Evolutionary conservation across 2,797 vertebrate genomes (phyloP), one percentile per base, ranked within the genome.

Genomic region (Sphenopsis melanotis): DNA sequence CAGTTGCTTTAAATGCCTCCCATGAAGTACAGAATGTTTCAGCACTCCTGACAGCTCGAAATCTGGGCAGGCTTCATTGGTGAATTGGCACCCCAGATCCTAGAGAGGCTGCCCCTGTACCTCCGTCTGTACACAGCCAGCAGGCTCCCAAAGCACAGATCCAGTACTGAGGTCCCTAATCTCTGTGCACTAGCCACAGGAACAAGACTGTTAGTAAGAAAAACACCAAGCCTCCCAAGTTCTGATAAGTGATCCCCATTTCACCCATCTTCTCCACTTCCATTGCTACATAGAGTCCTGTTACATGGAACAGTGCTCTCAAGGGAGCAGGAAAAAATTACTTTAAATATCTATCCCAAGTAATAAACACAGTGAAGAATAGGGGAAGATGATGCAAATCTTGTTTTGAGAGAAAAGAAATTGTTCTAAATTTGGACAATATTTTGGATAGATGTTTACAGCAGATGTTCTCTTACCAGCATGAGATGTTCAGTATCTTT

Each of bases 241-340:
- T 75, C 27, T 64, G 16, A 29, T 57, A 37, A 29, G 26, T 65
- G 12, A 29, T 78, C n/a, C 11, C 9, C 22, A 3, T 13, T 79
- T 52, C 6, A 4, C 21, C 11, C 26, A 56, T 44, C 17, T 18
- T 56, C 46, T 83, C 44, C 12, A 68, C 60, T 75, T 71, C 49
- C 42, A 69, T 6, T 0, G 1, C 2, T 69, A 61, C 9, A 10
- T 44, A 11, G 22, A 44, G 19, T 39, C 14, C 13, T 50, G 2
- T 36, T 76, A 44, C 8, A 15, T 55, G n/a, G 24, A 83, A 42
- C 8, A 57, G 13, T 17, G 21, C 2, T 66, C 21, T 22, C 30
- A 15, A 72, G 8, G 6, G 4, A 66, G 16, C 26, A 52, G 11
- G 53, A 83, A 83, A 83, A 90, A 66, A 47, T 12, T 1, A 39